Evolutionary conservation across 1,140 invertebrate genomes (phyloP).

Genomic region (Globodera ellingtonae): DNA sequence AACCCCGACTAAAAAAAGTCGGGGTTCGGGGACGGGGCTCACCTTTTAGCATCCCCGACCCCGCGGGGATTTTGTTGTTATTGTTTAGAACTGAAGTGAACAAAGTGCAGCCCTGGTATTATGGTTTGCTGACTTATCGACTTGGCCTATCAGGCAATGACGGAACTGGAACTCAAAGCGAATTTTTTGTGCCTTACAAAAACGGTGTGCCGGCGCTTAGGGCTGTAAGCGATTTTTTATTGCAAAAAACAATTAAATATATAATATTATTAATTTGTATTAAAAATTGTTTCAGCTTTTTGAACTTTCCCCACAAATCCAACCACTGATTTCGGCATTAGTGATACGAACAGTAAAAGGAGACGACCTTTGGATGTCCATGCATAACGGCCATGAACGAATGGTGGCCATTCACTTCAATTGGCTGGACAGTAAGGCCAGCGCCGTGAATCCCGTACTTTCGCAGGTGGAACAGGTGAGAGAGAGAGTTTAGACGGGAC

Average conservation of each 20-base stretch:
- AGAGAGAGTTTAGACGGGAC: too few species aligned
- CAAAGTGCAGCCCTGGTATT: slow-evolving; percentile 3
- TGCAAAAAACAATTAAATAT: too few species aligned
- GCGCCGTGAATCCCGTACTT: neutral
- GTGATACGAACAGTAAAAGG: slow-evolving; percentile 7
- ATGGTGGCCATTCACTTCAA: slow-evolving; percentile 20
- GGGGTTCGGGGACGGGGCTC: too few species aligned
- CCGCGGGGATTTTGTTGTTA: too few species aligned
- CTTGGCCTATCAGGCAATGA: slow-evolving; percentile 15
- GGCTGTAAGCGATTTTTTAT: neutral
- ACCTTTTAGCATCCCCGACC: too few species aligned
- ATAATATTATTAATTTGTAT: too few species aligned
- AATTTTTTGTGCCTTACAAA: slow-evolving; percentile 24
- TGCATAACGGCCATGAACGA: too few species aligned
- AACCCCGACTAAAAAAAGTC: too few species aligned
- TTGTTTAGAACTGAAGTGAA: neutral
- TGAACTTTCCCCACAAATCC: neutral
- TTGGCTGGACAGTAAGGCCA: neutral
- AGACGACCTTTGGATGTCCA: too few species aligned
- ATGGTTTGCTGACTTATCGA: neutral
- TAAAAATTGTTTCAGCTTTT: neutral
- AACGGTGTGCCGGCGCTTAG: slow-evolving; percentile 10
- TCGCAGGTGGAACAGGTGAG: slow-evolving; percentile 8
- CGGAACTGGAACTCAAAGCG: slow-evolving; percentile 2
- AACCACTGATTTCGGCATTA: neutral